Base-by-base conservation (phyloP, 2,113 vertebrate genomes). In the Rana temporaria region DNA sequence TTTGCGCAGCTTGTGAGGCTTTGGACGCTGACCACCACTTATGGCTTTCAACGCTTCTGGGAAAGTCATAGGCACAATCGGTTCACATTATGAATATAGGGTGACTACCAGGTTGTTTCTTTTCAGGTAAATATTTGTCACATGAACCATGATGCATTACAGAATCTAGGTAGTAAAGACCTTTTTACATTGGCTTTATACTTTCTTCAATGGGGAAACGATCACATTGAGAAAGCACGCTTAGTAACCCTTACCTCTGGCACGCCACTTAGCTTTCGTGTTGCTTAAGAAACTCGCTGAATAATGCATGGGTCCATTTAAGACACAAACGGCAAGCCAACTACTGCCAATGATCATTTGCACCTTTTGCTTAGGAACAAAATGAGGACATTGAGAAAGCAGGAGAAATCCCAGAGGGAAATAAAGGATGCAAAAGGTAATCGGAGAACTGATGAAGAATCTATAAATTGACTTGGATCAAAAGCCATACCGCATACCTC, bases 301-400 rank as follows among this genome's bases (percentile, higher is more conserved):
- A 73, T 73, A 59, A 73, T 55, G 55, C 6, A 59, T 60, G 55
- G 18, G 53, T 4, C 55, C 55, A 59, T 73, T 73, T 57, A 57
- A 57, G 53, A 72, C 8, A 3, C 12, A 24, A 57, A 59, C 71
- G 15, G 16, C 17, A 20, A 2, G 26, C 55, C 55, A 18, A 34
- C n/a, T 73, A 12, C 56, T 73, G 18, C 8, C 18, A 19, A 15
- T 59, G 53, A 56, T 56, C 71, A 59, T 59, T 20, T 60, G 59
- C 59, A 20, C 42, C 8, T 60, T 38, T 15, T 73, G 55, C 68
- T 20, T 53, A 59, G 24, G 59, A 59, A 34, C n/a, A 59, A 55
- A 56, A 6, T n/a, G 30, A 57, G 20, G 18, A 73, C 17, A 12
- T 2, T 56, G 16, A n/a, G 19, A 34, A 72, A 53, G 18, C 20